phyloP scores from a whole-genome alignment of 2,797 vertebrate genomes.

The Salmo trutta region DNA sequence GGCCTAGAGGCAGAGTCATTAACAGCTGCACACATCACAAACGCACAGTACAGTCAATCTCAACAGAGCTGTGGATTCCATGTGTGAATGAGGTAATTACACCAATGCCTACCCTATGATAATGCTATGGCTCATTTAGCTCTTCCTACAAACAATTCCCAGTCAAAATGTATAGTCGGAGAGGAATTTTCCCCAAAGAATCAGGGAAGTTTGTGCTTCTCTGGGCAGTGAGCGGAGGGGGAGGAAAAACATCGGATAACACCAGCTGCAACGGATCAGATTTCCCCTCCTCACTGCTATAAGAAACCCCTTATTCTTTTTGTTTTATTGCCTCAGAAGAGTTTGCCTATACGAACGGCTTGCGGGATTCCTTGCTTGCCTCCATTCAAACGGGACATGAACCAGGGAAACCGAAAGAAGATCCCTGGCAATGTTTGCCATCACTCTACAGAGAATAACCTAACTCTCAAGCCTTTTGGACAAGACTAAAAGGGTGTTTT shows the following conservation, averaged over 20 bases:
- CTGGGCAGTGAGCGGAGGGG: constrained; percentile 4
- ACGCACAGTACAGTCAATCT: constrained; percentile 19
- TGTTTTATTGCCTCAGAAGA: constrained; percentile 33
- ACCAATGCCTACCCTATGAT: constrained; percentile 38
- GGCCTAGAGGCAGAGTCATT: no score
- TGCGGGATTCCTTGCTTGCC: constrained; percentile 27
- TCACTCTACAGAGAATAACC: constrained; percentile 4
- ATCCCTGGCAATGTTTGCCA: constrained; percentile 8
- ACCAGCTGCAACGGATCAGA: constrained; percentile 51
- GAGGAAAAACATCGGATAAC: constrained; percentile 9
- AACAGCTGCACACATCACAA: no score
- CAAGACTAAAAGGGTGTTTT: not conserved
- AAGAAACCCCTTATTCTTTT: constrained; percentile 8
- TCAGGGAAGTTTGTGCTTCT: not conserved
- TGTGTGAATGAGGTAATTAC: constrained; percentile 71
- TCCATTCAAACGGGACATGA: constrained; percentile 22
- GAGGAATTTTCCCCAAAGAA: not conserved
- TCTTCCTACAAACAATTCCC: constrained; percentile 15
- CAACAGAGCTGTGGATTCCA: constrained; percentile 55
- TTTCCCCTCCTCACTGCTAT: not conserved
- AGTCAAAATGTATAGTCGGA: constrained; percentile 24
- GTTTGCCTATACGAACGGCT: constrained; percentile 35
- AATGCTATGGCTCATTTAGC: constrained; percentile 24
- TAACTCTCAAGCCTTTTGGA: not conserved
- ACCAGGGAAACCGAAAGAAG: constrained; percentile 22